Percentiles rank a stretch among this genome's conserved stretches.
phyloP scores from a whole-genome alignment of 2,113 vertebrate species.

The Ceuthmochares aereus region DNA sequence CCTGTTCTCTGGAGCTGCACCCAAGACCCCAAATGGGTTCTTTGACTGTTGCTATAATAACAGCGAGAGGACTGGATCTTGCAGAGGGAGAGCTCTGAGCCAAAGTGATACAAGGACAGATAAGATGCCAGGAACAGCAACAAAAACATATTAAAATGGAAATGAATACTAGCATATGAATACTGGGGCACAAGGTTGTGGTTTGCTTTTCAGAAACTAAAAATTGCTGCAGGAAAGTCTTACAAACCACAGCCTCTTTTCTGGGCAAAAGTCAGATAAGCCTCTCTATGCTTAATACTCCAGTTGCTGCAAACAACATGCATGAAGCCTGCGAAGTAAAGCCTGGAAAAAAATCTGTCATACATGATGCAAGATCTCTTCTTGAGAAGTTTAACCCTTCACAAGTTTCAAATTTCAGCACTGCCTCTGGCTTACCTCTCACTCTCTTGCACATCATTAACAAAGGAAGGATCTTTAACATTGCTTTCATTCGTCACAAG shows the following conservation, averaged over 20 bases:
- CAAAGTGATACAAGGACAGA: neutral
- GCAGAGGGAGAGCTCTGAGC: neutral
- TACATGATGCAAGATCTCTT: rapidly evolving
- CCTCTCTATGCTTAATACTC: neutral
- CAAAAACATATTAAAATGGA: neutral
- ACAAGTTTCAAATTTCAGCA: neutral
- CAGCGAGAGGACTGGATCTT: neutral
- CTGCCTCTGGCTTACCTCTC: neutral
- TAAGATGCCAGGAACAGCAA: neutral
- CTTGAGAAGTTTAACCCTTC: neutral
- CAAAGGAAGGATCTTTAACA: neutral
- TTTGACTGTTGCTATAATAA: neutral
- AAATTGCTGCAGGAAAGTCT: neutral
- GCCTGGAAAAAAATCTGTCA: neutral
- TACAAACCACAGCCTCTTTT: conserved; percentile 3
- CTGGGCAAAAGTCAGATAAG: neutral
- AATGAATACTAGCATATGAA: neutral
- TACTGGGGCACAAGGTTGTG: rapidly evolving
- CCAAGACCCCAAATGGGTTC: neutral
- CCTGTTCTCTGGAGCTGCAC: neutral
- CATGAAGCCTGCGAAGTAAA: neutral
- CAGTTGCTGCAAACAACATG: neutral
- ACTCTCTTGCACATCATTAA: neutral
- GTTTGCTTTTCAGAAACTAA: neutral
- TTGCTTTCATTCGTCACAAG: neutral